Evolutionary conservation across 2,888 invertebrate species (phyloP), one percentile per base, ranked within the genome.

Genomic region (Drosophila setosimentum): DNA sequence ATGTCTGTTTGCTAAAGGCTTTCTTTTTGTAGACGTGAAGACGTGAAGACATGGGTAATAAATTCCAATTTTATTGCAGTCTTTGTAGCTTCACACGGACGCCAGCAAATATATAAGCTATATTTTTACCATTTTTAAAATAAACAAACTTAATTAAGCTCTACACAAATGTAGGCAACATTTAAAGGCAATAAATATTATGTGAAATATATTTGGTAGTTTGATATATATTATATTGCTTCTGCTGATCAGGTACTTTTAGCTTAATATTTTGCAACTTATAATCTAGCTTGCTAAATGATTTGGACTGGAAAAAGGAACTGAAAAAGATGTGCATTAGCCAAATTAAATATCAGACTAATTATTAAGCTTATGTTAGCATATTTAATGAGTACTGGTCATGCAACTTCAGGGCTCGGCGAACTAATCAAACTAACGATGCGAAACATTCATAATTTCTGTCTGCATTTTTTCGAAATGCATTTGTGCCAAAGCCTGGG

Each of bases 401-500:
- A 85, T 73, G 85, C 69, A 29, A 85, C 53, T 51, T 62, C 48
- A 58, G 68, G 91, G 87, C 13, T 74, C 65, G 89, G 21, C 24
- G 29, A 40, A 18, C 74, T 37, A 30, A 55, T 53, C 53, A 13
- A 18, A 48, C 54, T 40, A 49, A 62, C 32, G 50, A 55, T 40
- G 33, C 37, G 11, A 40, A 29, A 24, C 45, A 1, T n/a, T 66
- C 57, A 64, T 64, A 70, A 73, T 53, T 60, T 67, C 50, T 68
- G 49, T 57, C 61, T 86, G 89, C 89, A 79, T 24, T 69, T 86
- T 83, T 59, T 67, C 37, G 37, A 65, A 80, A 83, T 90, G 90
- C 89, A 87, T 62, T 73, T 68, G 40, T 21, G 37, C 8, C 18
- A 16, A 13, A 48, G 16, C 16, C 27, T 37, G 8, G 32, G 53